These are phyloP conservation scores for Papilio xuthus DNA, from an alignment of 1,140 invertebrate species.

Conservation along the genomic window DNA sequence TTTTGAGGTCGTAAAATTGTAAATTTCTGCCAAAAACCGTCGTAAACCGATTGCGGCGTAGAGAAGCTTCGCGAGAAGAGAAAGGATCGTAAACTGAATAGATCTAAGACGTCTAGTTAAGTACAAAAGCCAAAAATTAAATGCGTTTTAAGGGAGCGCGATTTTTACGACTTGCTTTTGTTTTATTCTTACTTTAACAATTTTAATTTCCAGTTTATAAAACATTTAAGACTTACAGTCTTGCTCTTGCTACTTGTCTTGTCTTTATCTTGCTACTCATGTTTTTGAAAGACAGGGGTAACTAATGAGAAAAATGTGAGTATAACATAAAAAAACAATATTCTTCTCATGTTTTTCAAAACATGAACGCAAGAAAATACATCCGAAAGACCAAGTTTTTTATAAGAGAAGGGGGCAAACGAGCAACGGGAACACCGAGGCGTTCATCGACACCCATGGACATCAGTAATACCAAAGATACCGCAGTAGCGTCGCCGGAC, in stretches of 20 bases:
- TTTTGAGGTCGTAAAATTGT: constrained; percentile 56
- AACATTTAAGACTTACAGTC: not conserved
- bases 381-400: not conserved
- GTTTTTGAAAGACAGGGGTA: not conserved
- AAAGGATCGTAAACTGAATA: constrained; percentile 69
- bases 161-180: constrained; percentile 35
- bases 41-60: constrained; percentile 65
- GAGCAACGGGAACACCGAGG: too few species aligned
- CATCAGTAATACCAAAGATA: too few species aligned
- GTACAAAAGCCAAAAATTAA: constrained; percentile 54
- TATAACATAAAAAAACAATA: not conserved
- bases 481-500: too few species aligned
- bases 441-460: too few species aligned
- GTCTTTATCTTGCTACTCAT: too few species aligned
- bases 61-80: constrained; percentile 59
- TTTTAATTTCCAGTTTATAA: constrained; percentile 1
- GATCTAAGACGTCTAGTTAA: constrained; percentile 70
- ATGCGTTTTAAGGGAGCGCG: constrained; percentile 46
- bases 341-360: not conserved
- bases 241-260: too few species aligned
- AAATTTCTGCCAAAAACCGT: constrained; percentile 61
- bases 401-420: too few species aligned
- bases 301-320: too few species aligned
- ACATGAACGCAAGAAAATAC: not conserved
- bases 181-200: constrained; percentile 7